phyloP scores from a whole-genome alignment of 2,113 vertebrate species.

The Passer domesticus region DNA sequence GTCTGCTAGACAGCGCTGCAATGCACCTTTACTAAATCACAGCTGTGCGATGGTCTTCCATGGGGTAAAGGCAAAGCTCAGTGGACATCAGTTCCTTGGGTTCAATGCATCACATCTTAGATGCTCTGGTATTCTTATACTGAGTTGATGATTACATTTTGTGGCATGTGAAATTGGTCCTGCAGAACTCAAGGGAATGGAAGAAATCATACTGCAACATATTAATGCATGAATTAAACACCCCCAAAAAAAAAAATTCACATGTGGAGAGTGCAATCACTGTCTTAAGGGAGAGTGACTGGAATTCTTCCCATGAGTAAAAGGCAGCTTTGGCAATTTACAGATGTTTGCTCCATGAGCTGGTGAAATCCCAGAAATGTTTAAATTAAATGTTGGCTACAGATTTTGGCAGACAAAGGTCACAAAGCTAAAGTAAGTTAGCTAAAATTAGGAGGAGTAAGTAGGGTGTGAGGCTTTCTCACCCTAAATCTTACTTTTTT shows the following conservation, averaged over 20 bases:
- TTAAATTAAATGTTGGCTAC: background rate
- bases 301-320: background rate
- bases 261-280: background rate
- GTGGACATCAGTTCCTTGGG: background rate
- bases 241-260: background rate
- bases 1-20: background rate
- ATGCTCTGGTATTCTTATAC: background rate
- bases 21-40: background rate
- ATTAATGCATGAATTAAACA: background rate
- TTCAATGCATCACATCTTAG: background rate
- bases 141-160: background rate
- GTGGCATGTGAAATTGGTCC: background rate
- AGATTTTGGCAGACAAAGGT: background rate
- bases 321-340: background rate
- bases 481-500: background rate
- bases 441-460: background rate
- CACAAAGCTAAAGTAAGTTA: background rate
- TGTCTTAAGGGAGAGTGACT: background rate
- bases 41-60: background rate
- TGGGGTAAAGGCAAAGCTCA: background rate
- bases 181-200: background rate
- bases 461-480: rapidly evolving
- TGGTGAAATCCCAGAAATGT: background rate
- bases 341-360: background rate
- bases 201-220: background rate